phyloP scores from a whole-genome alignment of 2,888 invertebrate species.

The Branchipolynoe longqiensis region DNA sequence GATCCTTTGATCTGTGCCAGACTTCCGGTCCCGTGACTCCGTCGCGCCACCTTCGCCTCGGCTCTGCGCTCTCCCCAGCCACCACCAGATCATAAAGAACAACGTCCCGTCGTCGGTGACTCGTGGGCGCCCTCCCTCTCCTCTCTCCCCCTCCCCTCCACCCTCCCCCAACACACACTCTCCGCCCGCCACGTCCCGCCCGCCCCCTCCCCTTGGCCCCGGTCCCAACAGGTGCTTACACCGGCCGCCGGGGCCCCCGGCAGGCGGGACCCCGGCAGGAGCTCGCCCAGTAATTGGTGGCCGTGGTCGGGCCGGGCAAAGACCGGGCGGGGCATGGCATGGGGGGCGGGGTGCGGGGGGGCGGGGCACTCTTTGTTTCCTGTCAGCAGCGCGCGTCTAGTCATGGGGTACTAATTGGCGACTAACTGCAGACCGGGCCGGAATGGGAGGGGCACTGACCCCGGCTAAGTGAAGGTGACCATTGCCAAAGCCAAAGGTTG shows the following conservation, averaged over 20 bases:
- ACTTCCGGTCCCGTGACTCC: conserved; percentile 14
- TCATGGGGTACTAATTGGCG: conserved; percentile 36
- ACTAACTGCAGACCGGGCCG: neutral
- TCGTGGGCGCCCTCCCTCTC: neutral
- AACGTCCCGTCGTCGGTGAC: too few species aligned
- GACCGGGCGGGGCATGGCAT: too few species aligned
- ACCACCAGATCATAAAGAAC: conserved; percentile 20
- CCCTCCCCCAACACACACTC: neutral
- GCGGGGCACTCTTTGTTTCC: conserved; percentile 31
- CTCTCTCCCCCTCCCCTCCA: neutral
- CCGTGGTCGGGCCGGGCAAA: too few species aligned
- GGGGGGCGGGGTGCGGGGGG: too few species aligned
- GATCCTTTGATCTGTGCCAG: conserved; percentile 28
- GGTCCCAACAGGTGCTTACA: conserved; percentile 35
- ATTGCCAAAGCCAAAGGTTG: neutral
- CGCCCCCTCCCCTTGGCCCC: conserved; percentile 30
- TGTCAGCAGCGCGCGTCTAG: neutral
- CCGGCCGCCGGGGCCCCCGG: too few species aligned
- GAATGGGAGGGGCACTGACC: too few species aligned
- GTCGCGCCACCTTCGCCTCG: neutral
- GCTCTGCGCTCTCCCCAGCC: neutral
- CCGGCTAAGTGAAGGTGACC: neutral
- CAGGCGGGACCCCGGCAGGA: neutral
- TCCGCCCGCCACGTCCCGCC: neutral
- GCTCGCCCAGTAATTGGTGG: conserved; percentile 26